Evolutionary conservation across 1,140 invertebrate species (phyloP).

Genomic region (Euwallacea fornicatus): DNA sequence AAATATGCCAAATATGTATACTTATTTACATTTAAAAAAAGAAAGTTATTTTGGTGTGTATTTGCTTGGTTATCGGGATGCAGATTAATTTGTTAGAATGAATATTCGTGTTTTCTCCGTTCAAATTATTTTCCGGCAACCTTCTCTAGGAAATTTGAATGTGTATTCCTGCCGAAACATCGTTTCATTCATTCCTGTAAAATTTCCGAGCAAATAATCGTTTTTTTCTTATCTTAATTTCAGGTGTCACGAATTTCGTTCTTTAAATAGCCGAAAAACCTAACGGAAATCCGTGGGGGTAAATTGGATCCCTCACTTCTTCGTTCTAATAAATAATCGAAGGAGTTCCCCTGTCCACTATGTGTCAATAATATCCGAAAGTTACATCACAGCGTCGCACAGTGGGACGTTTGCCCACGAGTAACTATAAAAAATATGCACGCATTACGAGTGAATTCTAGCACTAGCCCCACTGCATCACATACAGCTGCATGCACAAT

Average conservation of each 20-base stretch:
- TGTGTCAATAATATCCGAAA: slow-evolving; percentile 35
- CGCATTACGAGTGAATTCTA: not conserved
- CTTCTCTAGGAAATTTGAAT: no score
- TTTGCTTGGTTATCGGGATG: no score
- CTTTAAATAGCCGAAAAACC: not conserved
- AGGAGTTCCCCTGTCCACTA: slow-evolving; percentile 31
- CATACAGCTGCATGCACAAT: slow-evolving; percentile 30
- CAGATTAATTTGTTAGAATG: no score
- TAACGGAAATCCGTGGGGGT: slow-evolving; percentile 33
- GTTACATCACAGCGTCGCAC: not conserved
- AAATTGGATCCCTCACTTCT: slow-evolving; percentile 27
- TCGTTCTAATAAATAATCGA: slow-evolving; percentile 36
- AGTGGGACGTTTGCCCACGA: slow-evolving; percentile 7
- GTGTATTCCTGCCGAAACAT: no score
- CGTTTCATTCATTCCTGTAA: no score
- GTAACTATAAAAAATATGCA: not conserved
- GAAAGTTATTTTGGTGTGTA: not conserved
- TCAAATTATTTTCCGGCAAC: no score
- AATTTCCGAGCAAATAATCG: no score
- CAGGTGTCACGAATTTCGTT: no score
- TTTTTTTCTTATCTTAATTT: no score
- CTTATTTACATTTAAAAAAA: not conserved
- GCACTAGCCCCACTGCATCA: slow-evolving; percentile 22
- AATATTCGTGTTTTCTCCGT: no score
- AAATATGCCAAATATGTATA: not conserved